A percentile compares a stretch with the other conserved stretches of the same genome.
phyloP scores from a whole-genome alignment of 2,888 invertebrate species.

The Graphium colonna region DNA sequence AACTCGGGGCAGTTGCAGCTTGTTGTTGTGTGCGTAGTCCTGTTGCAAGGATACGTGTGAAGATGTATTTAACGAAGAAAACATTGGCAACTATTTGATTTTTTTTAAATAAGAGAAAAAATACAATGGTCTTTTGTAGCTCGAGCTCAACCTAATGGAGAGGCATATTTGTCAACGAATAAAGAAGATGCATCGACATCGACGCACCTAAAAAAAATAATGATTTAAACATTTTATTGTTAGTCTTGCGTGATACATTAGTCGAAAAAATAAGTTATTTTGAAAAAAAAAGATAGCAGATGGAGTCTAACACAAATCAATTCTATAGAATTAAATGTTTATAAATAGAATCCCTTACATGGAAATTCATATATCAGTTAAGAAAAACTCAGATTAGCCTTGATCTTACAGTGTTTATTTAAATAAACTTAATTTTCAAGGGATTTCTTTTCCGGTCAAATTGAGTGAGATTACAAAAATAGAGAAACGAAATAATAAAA shows the following conservation, averaged over 20 bases:
- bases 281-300: conserved; percentile 34
- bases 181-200: no score
- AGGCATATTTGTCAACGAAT: no score
- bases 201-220: no score
- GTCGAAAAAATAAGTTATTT: conserved; percentile 26
- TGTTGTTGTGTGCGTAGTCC: no score
- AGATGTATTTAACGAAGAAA: no score
- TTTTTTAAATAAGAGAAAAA: no score
- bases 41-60: no score
- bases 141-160: no score
- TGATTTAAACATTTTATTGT: conserved; percentile 21
- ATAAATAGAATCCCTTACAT: conserved; percentile 30
- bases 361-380: conserved; percentile 30
- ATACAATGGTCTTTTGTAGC: no score
- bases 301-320: conserved; percentile 28
- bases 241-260: conserved; percentile 21
- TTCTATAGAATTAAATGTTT: conserved; percentile 29
- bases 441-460: conserved; percentile 35
- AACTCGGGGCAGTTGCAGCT: no score
- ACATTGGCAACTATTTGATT: no score
- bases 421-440: conserved; percentile 31
- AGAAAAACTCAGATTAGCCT: conserved; percentile 24
- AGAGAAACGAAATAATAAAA: conserved; percentile 31
- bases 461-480: conserved; percentile 31
- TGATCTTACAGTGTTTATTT: conserved; percentile 25